Percentiles rank a stretch among this genome's conserved stretches.
These are phyloP conservation scores for Pangasianodon gigas DNA, from an alignment of 2,113 vertebrate species.

Conservation along the genomic window DNA sequence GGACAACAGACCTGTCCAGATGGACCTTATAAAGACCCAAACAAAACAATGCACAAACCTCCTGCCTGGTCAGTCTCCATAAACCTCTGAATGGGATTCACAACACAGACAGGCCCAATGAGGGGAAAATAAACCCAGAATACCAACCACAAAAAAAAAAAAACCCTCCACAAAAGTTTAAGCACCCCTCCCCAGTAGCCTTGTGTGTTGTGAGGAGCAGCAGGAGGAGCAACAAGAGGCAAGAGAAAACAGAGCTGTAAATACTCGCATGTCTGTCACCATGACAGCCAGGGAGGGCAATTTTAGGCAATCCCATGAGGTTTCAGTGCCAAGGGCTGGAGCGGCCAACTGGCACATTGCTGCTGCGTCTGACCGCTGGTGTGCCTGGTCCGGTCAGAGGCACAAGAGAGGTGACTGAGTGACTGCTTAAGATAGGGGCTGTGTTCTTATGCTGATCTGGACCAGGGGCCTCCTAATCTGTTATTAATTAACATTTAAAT, in stretches of 20 bases:
- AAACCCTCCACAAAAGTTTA: conserved; percentile 32
- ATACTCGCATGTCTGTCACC: conserved; percentile 57
- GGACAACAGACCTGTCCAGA: conserved; percentile 48
- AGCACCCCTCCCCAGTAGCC: conserved; percentile 33
- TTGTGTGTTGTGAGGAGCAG: conserved; percentile 43
- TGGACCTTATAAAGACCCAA: conserved; percentile 53
- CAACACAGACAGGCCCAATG: conserved; percentile 38
- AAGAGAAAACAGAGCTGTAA: conserved; percentile 56
- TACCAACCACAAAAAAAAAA: conserved; percentile 31
- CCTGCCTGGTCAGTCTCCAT: conserved; percentile 50
- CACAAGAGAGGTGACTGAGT: conserved; percentile 2
- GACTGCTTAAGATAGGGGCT: conserved; percentile 2
- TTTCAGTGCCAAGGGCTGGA: conserved; percentile 51
- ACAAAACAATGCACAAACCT: conserved; percentile 45
- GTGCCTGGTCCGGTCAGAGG: conserved; percentile 34
- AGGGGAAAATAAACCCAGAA: conserved; percentile 51
- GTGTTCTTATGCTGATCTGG: not conserved
- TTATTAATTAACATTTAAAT: conserved; percentile 6
- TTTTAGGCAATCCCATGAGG: conserved; percentile 54
- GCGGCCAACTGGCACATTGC: conserved; percentile 49
- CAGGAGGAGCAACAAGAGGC: conserved; percentile 51
- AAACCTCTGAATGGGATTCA: conserved; percentile 51
- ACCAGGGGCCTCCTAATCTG: conserved; percentile 7
- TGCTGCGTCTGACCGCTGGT: conserved; percentile 35
- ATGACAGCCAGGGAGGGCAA: conserved; percentile 54